These are phyloP conservation scores for Procambarus clarkii DNA, from an alignment of 1,140 invertebrate species.

Conservation along the genomic window DNA sequence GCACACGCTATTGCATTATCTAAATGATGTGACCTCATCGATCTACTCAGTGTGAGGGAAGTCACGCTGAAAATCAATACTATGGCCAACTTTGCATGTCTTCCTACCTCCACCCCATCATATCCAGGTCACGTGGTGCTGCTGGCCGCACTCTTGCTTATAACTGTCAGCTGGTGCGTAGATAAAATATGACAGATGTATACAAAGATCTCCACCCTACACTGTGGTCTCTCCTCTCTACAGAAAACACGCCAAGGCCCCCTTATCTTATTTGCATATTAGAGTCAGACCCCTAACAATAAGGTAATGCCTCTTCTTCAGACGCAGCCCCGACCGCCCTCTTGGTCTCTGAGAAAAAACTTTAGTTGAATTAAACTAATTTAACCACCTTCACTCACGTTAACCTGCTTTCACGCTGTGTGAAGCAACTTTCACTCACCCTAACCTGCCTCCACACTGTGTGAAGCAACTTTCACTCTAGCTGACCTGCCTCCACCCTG, in stretches of 20 bases:
- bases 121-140: too few species aligned
- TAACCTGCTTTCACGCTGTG: not conserved
- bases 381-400: not conserved
- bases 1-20: not conserved
- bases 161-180: too few species aligned
- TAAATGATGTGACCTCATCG: slow-evolving; percentile 17
- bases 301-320: slow-evolving; percentile 29
- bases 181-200: too few species aligned
- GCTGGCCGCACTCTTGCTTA: too few species aligned
- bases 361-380: slow-evolving; percentile 5
- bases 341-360: not conserved
- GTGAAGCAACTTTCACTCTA: too few species aligned
- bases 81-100: slow-evolving; percentile 12
- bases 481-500: too few species aligned
- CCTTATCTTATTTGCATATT: slow-evolving; percentile 44
- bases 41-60: slow-evolving; percentile 18
- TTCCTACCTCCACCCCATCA: not conserved
- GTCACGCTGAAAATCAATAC: slow-evolving; percentile 35
- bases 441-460: not conserved
- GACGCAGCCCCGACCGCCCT: not conserved
- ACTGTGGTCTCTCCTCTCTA: slow-evolving; percentile 5
- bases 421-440: too few species aligned
- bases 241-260: slow-evolving; percentile 30
- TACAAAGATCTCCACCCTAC: slow-evolving; percentile 17
- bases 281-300: slow-evolving; percentile 28